These are phyloP conservation scores for Aramus guarauna DNA, from an alignment of 2,113 vertebrate species.

Conservation along the genomic window DNA sequence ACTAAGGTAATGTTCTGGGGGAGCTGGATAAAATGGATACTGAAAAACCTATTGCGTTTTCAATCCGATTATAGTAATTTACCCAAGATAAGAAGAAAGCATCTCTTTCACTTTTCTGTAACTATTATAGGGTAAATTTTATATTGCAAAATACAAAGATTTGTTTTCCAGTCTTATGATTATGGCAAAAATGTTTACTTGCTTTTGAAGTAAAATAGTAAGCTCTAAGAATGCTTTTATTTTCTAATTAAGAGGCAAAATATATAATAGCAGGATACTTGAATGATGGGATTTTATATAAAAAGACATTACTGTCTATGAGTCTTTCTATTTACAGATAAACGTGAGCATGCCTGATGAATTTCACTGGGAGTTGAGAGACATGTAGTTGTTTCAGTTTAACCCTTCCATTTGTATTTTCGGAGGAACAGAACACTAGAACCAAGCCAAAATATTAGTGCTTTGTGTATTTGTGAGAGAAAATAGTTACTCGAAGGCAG, in stretches of 20 bases:
- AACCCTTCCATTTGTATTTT: conserved; percentile 20
- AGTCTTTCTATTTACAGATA: not conserved
- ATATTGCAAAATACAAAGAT: not conserved
- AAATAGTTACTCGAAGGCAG: not conserved
- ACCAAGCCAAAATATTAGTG: not conserved
- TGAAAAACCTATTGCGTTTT: conserved; percentile 5
- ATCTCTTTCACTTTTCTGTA: not conserved
- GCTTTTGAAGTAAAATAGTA: not conserved
- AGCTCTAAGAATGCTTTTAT: not conserved
- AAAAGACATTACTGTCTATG: not conserved
- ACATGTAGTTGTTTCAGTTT: not conserved
- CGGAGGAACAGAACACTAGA: not conserved
- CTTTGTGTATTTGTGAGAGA: not conserved
- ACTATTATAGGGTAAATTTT: not conserved
- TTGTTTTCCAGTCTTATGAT: not conserved
- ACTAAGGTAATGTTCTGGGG: not conserved
- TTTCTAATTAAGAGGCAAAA: not conserved
- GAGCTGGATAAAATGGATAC: not conserved
- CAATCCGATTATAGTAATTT: not conserved
- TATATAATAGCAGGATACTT: not conserved
- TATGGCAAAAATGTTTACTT: not conserved
- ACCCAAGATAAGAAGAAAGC: not conserved
- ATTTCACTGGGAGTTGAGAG: not conserved
- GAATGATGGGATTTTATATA: not conserved
- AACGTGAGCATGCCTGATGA: not conserved